Base-by-base conservation (phyloP, 35 echinoderm and acorn worm genomes). In the Ophiothrix spiculata region DNA sequence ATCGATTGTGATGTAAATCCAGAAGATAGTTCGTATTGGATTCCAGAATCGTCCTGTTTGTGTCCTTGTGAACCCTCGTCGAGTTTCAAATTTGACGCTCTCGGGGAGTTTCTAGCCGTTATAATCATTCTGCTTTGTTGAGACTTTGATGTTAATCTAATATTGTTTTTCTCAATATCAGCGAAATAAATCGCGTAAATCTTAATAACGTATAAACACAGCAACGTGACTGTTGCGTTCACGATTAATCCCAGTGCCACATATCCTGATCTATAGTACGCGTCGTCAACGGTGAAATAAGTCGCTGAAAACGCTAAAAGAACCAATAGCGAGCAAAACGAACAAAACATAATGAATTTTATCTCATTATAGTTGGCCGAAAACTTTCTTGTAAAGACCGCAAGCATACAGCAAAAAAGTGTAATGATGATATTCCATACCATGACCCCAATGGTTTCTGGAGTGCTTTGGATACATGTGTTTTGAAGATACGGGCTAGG, bases 331-430 rank as follows among this genome's bases (percentile, higher is more conserved):
- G 91, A 93, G 81, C 91, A 91, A 36, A 93, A 97, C 6, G 86
- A 85, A 73, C 95, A 93, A 45, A 97, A 90, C 25, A 85, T 97
- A 31, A 97, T 97, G 60, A 97, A 97, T 16, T 91, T 83, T 37
- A 91, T 90, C 37, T 97, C 95, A 75, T 97, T 93, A 80, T 97
- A 97, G 46, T 97, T 97, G 77, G 90, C 91, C 1, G 95, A 91
- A 39, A 97, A 76, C 77, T 97, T 97, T 15, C 95, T 73, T 0
- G 95, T 93, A 54, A 90, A 90, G 49, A 97, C 93, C 17, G 95
- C 95, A 75, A 94, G 93, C 6, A 93, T 79, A 37, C 91, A 97
- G 54, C 91, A 97, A 0, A 97, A 83, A 31, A 93, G 64, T 4
- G 93, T 88, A n/a, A 97, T 60, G 31, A 83, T 76, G 21, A 97